phyloP scores from a whole-genome alignment of 1,140 invertebrate genomes.

The Acromyrmex charruanus region DNA sequence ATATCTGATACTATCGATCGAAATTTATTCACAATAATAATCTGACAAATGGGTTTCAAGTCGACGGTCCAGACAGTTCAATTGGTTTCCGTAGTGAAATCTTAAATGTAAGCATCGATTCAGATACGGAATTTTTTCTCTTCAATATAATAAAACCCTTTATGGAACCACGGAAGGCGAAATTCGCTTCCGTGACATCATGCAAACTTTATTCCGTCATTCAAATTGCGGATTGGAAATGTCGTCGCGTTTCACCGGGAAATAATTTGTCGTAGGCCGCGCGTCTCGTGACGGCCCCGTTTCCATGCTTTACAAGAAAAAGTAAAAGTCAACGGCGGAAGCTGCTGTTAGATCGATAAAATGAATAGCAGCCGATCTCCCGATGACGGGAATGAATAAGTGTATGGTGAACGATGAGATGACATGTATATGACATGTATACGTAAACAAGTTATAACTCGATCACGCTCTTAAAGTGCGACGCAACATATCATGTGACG shows the following conservation, averaged over 20 bases:
- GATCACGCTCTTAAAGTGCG: slow-evolving; percentile 25
- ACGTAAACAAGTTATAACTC: slow-evolving; percentile 16
- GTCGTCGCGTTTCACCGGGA: slow-evolving; percentile 53
- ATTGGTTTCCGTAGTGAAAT: not conserved
- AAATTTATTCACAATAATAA: not conserved
- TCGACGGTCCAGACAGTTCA: not conserved
- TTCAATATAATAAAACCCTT: slow-evolving; percentile 15
- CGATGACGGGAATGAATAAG: slow-evolving; percentile 42
- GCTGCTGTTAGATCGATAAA: slow-evolving; percentile 59
- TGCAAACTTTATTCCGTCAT: slow-evolving; percentile 49
- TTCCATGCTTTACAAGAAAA: slow-evolving; percentile 42
- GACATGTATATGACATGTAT: slow-evolving; percentile 4
- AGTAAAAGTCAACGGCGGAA: slow-evolving; percentile 43
- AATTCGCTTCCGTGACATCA: slow-evolving; percentile 39
- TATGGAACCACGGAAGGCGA: not conserved
- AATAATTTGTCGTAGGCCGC: slow-evolving; percentile 50
- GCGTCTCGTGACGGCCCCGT: slow-evolving; percentile 8
- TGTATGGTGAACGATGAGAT: slow-evolving; percentile 29
- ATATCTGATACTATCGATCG: not conserved
- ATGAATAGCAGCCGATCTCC: slow-evolving; percentile 43
- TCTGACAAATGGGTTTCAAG: too few species aligned
- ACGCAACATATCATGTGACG: not conserved
- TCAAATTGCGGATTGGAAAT: slow-evolving; percentile 56
- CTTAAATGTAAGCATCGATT: not conserved
- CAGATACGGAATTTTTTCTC: slow-evolving; percentile 5